Percentiles rank a stretch among this genome's conserved stretches.
These are phyloP conservation scores for Lottia gigantea DNA, from an alignment of 2,888 invertebrate species.

Conservation along the genomic window DNA sequence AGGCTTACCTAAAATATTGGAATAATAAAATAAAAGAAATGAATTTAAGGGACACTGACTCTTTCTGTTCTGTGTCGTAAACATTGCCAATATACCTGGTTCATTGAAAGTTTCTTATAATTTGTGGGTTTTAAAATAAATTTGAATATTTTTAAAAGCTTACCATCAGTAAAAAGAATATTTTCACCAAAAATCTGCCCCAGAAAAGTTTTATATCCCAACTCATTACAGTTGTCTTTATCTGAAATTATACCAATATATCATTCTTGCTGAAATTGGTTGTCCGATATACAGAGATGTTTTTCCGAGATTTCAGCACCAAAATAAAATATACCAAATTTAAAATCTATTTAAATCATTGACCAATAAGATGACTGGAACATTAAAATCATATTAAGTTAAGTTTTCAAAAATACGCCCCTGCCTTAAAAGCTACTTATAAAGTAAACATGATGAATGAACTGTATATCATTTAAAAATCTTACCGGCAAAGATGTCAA, in stretches of 20 bases:
- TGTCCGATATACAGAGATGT: no score
- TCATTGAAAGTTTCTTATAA: neutral
- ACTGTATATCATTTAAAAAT: neutral
- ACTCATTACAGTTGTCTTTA: conserved; percentile 38
- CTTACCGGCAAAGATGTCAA: conserved; percentile 50
- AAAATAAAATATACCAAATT: no score
- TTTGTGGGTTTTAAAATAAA: neutral
- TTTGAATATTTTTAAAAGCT: conserved; percentile 17
- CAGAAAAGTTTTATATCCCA: conserved; percentile 58
- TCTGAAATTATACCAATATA: conserved; percentile 44
- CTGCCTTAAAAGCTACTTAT: neutral
- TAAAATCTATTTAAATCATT: no score
- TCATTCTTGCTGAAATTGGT: no score
- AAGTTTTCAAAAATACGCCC: no score
- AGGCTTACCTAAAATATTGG: conserved; percentile 40
- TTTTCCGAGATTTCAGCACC: no score
- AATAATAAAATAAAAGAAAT: no score
- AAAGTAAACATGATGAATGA: no score
- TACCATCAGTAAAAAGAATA: conserved; percentile 57
- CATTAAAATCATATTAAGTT: no score
- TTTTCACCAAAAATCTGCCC: conserved; percentile 55
- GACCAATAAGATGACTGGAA: no score
- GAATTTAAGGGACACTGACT: no score
- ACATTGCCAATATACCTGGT: neutral
- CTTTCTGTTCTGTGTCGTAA: neutral